phyloP scores from a whole-genome alignment of 2,113 vertebrate genomes.

The Urocolius indicus region DNA sequence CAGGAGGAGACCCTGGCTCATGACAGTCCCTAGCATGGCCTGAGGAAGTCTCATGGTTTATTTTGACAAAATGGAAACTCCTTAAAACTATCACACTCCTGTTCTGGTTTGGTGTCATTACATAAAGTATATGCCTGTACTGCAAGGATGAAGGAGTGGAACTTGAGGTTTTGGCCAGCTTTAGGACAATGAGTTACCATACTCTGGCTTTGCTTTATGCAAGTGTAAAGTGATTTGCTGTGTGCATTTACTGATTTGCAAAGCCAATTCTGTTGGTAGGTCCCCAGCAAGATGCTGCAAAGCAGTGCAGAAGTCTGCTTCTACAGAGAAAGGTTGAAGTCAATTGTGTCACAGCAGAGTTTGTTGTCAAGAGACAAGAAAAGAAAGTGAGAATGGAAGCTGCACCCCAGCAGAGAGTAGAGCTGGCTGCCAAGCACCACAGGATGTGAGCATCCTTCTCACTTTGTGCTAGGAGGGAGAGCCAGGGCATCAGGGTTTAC shows the following conservation, averaged over 20 bases:
- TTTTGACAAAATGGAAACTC: not conserved
- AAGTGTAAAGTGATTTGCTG: not conserved
- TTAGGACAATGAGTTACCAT: not conserved
- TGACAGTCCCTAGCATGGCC: not conserved
- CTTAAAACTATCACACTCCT: not conserved
- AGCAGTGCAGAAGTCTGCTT: slow-evolving; percentile 75
- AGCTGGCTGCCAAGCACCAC: slow-evolving; percentile 71
- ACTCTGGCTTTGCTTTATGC: not conserved
- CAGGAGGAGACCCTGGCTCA: not conserved
- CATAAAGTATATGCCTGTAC: not conserved
- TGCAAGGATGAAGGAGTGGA: not conserved
- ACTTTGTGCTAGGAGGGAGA: not conserved
- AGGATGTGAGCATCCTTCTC: slow-evolving; percentile 62
- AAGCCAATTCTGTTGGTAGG: slow-evolving; percentile 35
- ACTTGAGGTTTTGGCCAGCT: not conserved
- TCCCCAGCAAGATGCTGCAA: slow-evolving; percentile 58
- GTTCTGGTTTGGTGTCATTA: not conserved
- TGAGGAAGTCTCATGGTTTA: not conserved
- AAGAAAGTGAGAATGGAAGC: slow-evolving; percentile 65
- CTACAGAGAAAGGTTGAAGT: slow-evolving; percentile 76
- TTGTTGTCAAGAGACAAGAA: slow-evolving; percentile 74
- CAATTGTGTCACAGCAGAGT: slow-evolving; percentile 60
- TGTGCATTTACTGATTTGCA: not conserved
- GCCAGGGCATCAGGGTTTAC: not conserved
- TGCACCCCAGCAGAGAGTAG: slow-evolving; percentile 46